Evolutionary conservation across 1,140 invertebrate species (phyloP).

Genomic region (Monomorium pharaonis): DNA sequence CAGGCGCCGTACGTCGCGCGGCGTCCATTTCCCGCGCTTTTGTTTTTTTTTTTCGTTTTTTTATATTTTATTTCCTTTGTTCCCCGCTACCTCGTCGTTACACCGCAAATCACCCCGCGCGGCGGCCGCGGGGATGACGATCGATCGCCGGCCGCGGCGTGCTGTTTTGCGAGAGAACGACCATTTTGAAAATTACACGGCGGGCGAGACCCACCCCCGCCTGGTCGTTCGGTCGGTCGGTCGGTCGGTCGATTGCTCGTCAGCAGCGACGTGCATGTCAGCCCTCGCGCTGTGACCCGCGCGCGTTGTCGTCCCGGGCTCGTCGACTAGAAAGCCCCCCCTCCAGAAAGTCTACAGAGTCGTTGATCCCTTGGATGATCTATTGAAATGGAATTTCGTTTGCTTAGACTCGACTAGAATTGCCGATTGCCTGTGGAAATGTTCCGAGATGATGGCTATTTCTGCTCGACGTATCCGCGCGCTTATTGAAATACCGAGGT

Average conservation of each 20-base stretch:
- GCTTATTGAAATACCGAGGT: no score
- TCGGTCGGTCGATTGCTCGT: constrained; percentile 8
- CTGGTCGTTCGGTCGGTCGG: no score
- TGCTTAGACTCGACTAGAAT: neutral
- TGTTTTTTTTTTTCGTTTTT: neutral
- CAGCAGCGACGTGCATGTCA: neutral
- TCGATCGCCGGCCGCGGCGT: constrained; percentile 13
- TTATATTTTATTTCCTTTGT: no score
- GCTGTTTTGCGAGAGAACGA: constrained; percentile 30
- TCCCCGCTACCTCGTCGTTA: neutral
- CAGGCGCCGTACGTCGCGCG: neutral
- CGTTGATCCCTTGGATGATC: neutral
- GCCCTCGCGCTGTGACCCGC: no score
- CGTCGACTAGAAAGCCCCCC: no score
- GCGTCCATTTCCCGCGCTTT: constrained; percentile 60
- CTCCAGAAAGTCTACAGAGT: neutral
- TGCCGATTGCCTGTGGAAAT: no score
- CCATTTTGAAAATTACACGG: constrained; percentile 49
- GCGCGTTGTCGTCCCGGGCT: neutral
- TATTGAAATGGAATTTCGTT: neutral
- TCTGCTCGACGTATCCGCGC: no score
- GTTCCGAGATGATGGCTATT: no score
- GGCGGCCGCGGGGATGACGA: neutral
- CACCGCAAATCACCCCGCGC: constrained; percentile 29
- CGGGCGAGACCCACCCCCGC: neutral